Evolutionary conservation across 2,113 vertebrate species (phyloP), one percentile per base, ranked within the genome.

Genomic region (Herpetotheres cachinnans): DNA sequence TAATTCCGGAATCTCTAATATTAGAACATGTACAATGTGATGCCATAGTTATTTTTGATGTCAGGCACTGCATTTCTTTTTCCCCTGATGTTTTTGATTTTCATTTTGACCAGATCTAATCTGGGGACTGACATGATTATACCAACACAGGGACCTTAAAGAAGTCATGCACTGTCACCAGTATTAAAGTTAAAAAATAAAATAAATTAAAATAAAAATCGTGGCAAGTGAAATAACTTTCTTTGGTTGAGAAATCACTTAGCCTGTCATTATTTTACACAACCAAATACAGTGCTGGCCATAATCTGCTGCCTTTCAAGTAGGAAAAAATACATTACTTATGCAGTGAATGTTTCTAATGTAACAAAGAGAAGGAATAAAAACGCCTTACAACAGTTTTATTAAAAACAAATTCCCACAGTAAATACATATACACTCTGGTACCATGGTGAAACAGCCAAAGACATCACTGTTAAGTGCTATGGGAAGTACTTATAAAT

Each of bases 381-480:
- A 98, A 98, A 98, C 97, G 98, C 97, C 98, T 98, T 97, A 97
- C 95, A 98, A 96, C 97, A 97, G 98, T 98, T 98, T 98, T 98
- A 98, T 98, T 98, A 98, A 98, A 98, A 98, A 98, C 98, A 98
- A 98, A 98, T 98, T 98, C 98, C 98, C 98, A 98, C 98, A 98
- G 98, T 98, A 98, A 98, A 98, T 98, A 98, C 98, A 98, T 98
- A 98, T 98, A 97, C 98, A 92, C 98, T 97, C 97, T 10, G 95
- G 97, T 97, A 97, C 98, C 97, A 98, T 96, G 98, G 97, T 97
- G 95, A 98, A 98, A 90, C 94, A 97, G 95, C 98, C 97, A 96
- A 98, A 98, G 97, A 98, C 98, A 98, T 97, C 97, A 86, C 98
- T 96, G 97, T 98, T 98, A 98, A 98, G 98, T 98, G 98, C 98